A percentile compares a stretch with the other conserved stretches of the same genome.
Conservation (phyloP, 2,888 invertebrate genomes). For the Linhomoeus sp. region DNA sequence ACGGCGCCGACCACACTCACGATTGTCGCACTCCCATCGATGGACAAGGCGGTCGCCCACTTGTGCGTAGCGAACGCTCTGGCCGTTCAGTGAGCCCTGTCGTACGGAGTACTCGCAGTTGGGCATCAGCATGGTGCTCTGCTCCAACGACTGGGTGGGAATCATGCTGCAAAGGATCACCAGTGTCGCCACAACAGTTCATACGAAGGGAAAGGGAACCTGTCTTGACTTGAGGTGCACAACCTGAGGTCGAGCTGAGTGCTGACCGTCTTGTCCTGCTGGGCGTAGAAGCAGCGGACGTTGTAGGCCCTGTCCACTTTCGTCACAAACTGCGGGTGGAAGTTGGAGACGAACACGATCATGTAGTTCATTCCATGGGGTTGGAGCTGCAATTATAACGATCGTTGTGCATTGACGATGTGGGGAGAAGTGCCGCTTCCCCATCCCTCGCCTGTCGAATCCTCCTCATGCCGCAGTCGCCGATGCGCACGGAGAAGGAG, state of each 20-base stretch:
- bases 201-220: too few relatives aligned
- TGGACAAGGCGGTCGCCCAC: conserved; percentile 16
- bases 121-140: conserved; percentile 13
- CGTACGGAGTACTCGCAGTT: conserved; percentile 14
- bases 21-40: conserved; percentile 18
- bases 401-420: too few relatives aligned
- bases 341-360: conserved; percentile 16
- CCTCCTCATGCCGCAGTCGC: conserved; percentile 21
- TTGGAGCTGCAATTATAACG: too few relatives aligned
- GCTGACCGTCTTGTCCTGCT: conserved; percentile 12
- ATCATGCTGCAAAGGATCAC: conserved; percentile 9
- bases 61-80: conserved; percentile 8
- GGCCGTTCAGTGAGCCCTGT: conserved; percentile 14
- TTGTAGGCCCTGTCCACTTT: conserved; percentile 20
- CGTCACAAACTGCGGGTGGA: conserved; percentile 20
- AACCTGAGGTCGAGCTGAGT: conserved; percentile 12
- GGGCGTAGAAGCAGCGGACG: conserved; percentile 20
- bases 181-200: too few relatives aligned
- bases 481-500: conserved; percentile 14
- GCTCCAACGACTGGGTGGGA: conserved; percentile 13
- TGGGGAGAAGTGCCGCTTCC: too few relatives aligned
- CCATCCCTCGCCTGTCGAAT: conserved; percentile 15
- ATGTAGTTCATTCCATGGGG: conserved; percentile 17
- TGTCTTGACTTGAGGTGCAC: too few relatives aligned
- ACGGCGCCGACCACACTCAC: conserved; percentile 8